These are phyloP conservation scores for Lingula anatina DNA, from an alignment of 2,888 invertebrate species.

Conservation along the genomic window DNA sequence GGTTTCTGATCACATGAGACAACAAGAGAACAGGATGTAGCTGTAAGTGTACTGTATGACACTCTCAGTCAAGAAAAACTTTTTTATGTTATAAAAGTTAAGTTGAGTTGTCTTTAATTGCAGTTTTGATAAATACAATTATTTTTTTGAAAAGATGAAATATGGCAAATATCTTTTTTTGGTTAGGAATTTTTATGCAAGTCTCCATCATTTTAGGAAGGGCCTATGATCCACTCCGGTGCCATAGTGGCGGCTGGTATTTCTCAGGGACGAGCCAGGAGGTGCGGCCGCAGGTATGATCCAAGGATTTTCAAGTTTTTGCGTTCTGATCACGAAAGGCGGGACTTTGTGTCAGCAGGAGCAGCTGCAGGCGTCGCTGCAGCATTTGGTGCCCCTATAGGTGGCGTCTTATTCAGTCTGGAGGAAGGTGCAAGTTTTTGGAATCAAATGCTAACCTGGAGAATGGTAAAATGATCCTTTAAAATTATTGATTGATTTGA, in stretches of 20 bases:
- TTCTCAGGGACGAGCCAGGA: constrained; percentile 47
- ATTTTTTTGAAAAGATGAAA: no score
- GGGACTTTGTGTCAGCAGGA: constrained; percentile 94
- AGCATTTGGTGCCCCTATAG: constrained; percentile 50
- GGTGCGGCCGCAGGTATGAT: constrained; percentile 44
- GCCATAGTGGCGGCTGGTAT: constrained; percentile 51
- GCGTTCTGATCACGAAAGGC: constrained; percentile 92
- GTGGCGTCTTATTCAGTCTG: constrained; percentile 49
- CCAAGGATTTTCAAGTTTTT: constrained; percentile 75
- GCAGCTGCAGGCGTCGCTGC: constrained; percentile 52
- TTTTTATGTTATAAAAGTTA: no score
- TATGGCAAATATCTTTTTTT: no score
- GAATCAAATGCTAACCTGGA: constrained; percentile 49
- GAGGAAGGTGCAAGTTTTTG: constrained; percentile 52
- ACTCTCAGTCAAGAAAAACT: no score
- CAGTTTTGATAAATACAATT: no score
- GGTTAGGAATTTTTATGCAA: no score
- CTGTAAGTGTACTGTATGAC: no score
- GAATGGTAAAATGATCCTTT: constrained; percentile 39
- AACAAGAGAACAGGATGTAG: no score
- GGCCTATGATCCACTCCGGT: constrained; percentile 53
- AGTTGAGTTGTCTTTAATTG: no score
- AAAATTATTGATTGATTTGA: background rate
- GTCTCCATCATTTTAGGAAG: constrained; percentile 34
- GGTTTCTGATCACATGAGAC: no score